phyloP scores from a whole-genome alignment of 2,797 vertebrate genomes.

The Lateolabrax maculatus region DNA sequence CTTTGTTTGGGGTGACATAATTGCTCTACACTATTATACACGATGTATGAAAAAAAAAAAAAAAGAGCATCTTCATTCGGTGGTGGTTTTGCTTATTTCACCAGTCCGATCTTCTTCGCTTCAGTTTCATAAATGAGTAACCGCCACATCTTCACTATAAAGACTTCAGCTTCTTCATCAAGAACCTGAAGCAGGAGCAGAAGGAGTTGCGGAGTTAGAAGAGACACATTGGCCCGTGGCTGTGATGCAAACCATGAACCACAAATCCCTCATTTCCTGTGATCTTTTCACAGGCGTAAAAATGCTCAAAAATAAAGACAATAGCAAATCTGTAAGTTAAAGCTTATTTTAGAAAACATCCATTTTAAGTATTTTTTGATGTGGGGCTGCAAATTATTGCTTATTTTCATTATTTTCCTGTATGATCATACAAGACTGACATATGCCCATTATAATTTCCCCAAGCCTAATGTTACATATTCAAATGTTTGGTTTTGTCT shows the following conservation, averaged over 20 bases:
- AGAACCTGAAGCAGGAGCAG: slow-evolving; percentile 88
- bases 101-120: slow-evolving; percentile 99
- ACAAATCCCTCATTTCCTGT: neutral
- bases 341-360: neutral
- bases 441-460: neutral
- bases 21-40: slow-evolving; percentile 66
- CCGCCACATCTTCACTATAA: slow-evolving; percentile 99
- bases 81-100: slow-evolving; percentile 87
- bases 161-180: slow-evolving; percentile 99
- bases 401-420: neutral
- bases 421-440: neutral
- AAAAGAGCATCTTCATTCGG: slow-evolving; percentile 51
- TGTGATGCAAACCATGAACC: neutral
- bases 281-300: neutral
- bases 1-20: slow-evolving; percentile 53
- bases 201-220: neutral
- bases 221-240: too few relatives aligned
- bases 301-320: neutral
- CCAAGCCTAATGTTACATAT: neutral
- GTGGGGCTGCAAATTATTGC: neutral
- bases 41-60: slow-evolving; percentile 18
- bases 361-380: neutral
- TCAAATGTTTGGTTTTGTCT: neutral
- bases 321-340: neutral
- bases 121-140: slow-evolving; percentile 99